Percentiles rank a stretch among this genome's conserved stretches.
These are phyloP conservation scores for Sphinx pinastri DNA, from an alignment of 2,888 invertebrate species.

Conservation along the genomic window DNA sequence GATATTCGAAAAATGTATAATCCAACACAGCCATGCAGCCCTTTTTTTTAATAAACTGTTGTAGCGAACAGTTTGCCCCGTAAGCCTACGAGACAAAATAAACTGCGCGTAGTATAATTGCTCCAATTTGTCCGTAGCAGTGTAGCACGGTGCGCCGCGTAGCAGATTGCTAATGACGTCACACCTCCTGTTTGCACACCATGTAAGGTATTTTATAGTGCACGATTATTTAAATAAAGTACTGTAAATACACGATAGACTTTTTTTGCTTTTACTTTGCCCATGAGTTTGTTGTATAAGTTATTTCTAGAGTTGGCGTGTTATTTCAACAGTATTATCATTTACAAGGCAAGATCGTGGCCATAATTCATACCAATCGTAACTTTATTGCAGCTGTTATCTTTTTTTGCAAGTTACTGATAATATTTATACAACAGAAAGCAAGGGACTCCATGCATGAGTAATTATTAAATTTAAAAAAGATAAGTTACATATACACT, in stretches of 20 bases:
- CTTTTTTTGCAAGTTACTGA: no score
- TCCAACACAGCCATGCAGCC: background rate
- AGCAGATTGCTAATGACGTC: constrained; percentile 72
- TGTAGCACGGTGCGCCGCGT: constrained; percentile 54
- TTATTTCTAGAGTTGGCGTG: no score
- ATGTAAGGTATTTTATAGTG: constrained; percentile 8
- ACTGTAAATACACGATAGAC: background rate
- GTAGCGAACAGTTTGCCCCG: constrained; percentile 22
- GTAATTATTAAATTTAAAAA: no score
- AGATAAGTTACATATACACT: no score
- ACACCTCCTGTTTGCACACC: constrained; percentile 38
- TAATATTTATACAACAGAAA: no score
- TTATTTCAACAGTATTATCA: no score
- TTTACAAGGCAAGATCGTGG: no score
- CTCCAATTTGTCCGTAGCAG: constrained; percentile 70
- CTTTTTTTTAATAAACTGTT: constrained; percentile 43
- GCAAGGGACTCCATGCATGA: no score
- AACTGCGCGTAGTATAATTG: constrained; percentile 67
- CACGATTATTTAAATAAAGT: constrained; percentile 2
- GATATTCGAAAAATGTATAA: constrained; percentile 21
- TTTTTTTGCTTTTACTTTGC: no score
- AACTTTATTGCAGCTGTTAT: no score
- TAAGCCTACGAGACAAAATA: constrained; percentile 59
- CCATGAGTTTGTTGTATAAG: no score
- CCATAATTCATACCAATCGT: no score